Conservation (phyloP, 2,113 vertebrate species). For the Hepsetus odoe region DNA sequence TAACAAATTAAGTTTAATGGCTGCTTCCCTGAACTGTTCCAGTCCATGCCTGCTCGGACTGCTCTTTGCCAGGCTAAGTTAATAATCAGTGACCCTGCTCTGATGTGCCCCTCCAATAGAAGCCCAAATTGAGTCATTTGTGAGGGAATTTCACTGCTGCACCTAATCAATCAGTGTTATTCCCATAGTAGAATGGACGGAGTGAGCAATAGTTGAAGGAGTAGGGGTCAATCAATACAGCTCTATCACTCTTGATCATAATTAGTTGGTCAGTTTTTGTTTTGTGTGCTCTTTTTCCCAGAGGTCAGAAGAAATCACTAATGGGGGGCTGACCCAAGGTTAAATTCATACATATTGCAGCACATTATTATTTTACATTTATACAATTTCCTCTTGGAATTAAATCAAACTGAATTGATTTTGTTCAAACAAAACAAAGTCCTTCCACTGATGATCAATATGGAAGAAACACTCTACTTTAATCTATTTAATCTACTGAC, state of each 20-base stretch:
- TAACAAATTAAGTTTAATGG: constrained; percentile 53
- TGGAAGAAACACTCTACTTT: not conserved
- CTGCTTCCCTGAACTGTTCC: constrained; percentile 35
- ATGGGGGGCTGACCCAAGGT: constrained; percentile 19
- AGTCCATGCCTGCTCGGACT: constrained; percentile 38
- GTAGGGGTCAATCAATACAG: constrained; percentile 32
- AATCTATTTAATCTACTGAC: not conserved
- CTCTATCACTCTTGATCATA: constrained; percentile 43
- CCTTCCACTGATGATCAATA: constrained; percentile 28
- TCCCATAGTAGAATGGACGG: constrained; percentile 32
- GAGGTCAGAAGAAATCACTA: constrained; percentile 34
- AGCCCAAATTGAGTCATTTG: constrained; percentile 56
- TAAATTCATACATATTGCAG: constrained; percentile 20
- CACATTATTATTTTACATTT: constrained; percentile 16
- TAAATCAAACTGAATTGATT: constrained; percentile 15
- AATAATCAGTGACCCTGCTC: constrained; percentile 52
- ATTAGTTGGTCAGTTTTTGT: constrained; percentile 40
- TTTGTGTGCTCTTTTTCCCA: constrained; percentile 13
- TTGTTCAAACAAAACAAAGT: constrained; percentile 20
- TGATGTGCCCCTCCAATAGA: constrained; percentile 40
- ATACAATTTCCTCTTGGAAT: not conserved
- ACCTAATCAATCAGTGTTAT: constrained; percentile 54
- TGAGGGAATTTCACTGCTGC: constrained; percentile 46
- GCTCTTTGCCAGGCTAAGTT: constrained; percentile 45
- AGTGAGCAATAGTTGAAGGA: constrained; percentile 2